Base-by-base conservation (phyloP, 2,113 vertebrate genomes). In the Puma concolor region DNA sequence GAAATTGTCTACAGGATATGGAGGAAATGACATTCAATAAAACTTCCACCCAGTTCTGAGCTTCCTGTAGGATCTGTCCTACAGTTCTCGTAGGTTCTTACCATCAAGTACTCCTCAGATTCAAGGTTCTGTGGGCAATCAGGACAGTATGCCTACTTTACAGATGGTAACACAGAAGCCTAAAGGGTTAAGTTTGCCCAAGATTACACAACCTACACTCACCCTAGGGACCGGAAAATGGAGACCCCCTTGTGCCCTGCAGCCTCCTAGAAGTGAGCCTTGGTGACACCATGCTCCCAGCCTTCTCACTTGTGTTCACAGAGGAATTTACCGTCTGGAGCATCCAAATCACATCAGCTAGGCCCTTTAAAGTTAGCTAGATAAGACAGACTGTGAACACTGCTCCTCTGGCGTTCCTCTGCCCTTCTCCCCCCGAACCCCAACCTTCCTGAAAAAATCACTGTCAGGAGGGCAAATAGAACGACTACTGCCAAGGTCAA, bases 361-460 rank as follows among this genome's bases (percentile, higher is more conserved):
- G 23, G 4, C 41, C 63, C 60, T 81, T 33, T 33, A 2, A 48
- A 71, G 57, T 38, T 13, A 25, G 11, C 25, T 1, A 71, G 64
- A 23, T 7, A 27, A 60, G 38, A 25, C 4, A 31, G 16, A 64
- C 11, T 29, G 33, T 29, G 23, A 81, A 80, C 4, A 21, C 3
- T 69, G 66, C 69, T 91, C 52, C 33, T 31, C 8, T 4, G 7
- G 0, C 9, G 38, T 31, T 69, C 71, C 44, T 36, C 8, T 6
- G 3, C 48, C 23, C 16, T 50, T 33, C 31, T 14, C 0, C 2
- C 36, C 7, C 7, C 8, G 12, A 0, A 1, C 33, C 23, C 29
- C 14, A 8, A 66, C 1, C 16, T 48, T n/a, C 13, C 17, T 1
- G 33, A 76, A 57, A 88, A 88, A 72, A 48, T 13, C 23, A 33